phyloP scores from a whole-genome alignment of 2,888 invertebrate species.

The Lasioglossum leucozonium region DNA sequence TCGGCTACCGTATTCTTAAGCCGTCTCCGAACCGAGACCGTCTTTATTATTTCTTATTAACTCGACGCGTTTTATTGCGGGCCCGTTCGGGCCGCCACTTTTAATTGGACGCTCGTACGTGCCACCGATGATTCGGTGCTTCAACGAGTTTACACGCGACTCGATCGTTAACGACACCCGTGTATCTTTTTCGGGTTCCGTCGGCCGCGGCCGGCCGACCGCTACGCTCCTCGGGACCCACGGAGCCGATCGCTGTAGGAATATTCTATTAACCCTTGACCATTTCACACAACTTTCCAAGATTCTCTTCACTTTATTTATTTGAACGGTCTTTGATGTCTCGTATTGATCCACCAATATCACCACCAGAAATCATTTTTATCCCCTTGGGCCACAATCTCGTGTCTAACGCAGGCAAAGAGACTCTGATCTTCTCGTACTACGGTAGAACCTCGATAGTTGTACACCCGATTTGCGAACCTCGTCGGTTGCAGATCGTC shows the following conservation, averaged over 20 bases:
- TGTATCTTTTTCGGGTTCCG: conserved; percentile 15
- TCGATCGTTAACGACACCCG: conserved; percentile 63
- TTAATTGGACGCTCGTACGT: conserved; percentile 79
- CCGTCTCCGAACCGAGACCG: conserved; percentile 61
- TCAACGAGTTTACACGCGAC: conserved; percentile 75
- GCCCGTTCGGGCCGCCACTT: conserved; percentile 65
- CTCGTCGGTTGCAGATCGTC: too few species aligned
- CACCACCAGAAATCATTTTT: conserved; percentile 17
- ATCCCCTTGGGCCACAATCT: conserved; percentile 11
- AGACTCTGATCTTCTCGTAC: conserved; percentile 36
- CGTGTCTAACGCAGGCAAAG: conserved; percentile 26
- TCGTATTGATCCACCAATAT: background rate
- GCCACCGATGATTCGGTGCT: conserved; percentile 76
- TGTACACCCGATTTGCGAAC: too few species aligned
- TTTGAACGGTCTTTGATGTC: background rate
- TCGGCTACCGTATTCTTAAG: conserved; percentile 81
- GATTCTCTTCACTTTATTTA: background rate
- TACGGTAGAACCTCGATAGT: too few species aligned
- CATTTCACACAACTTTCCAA: background rate
- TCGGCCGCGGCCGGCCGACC: background rate
- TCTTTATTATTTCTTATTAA: conserved; percentile 70
- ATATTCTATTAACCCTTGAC: conserved; percentile 13
- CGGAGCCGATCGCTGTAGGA: background rate
- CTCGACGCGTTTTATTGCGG: conserved; percentile 63
- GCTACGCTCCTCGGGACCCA: background rate